Base-by-base conservation (phyloP, 2,113 vertebrate genomes). In the Aplodontia rufa region DNA sequence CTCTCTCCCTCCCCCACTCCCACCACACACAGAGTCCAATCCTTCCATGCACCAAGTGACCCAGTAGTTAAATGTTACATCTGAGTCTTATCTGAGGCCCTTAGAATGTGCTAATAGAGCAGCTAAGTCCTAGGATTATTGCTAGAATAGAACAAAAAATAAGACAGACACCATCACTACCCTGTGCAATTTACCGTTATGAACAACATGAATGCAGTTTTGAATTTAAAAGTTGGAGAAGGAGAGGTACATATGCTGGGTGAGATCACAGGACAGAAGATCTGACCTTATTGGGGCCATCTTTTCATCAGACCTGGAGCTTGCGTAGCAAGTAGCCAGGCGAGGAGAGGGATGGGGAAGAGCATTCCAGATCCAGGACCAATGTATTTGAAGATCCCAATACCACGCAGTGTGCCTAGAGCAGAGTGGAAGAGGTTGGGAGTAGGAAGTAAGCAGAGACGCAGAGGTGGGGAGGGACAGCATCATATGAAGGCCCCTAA, bases 261-360 rank as follows among this genome's bases (percentile, higher is more conserved):
- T 28, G 90, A 92, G n/a, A 74, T 74, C 51, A 35, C n/a, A 55
- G 76, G 58, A 78, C 53, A 74, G 28, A 17, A 42, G 8, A 58
- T 30, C n/a, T 20, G 16, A 32, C 12, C 55, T 20, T 14, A 11
- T 37, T 0, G 24, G 24, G 60, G 22, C 22, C 20, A 4, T 42
- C 9, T 55, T 32, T 55, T 40, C 72, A 35, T 14, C 66, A 87
- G 22, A 78, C 14, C 24, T 82, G 24, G 37, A 90, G 30, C 14
- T 28, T 76, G 47, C 16, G 5, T 14, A 66, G 35, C 76, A 81
- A 71, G 0, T 8, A 37, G 71, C 32, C 75, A 35, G 20, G 32
- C 1, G 17, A 28, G n/a, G 22, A 55, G 58, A 49, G 0, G 3
- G 32, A 19, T 2, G 1, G 9, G 30, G 22, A 45, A 72, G 17